A percentile compares a stretch with the other conserved stretches of the same genome.
Evolutionary conservation across 1,140 invertebrate species (phyloP).

Genomic region (Lordiphosa stackelbergi): DNA sequence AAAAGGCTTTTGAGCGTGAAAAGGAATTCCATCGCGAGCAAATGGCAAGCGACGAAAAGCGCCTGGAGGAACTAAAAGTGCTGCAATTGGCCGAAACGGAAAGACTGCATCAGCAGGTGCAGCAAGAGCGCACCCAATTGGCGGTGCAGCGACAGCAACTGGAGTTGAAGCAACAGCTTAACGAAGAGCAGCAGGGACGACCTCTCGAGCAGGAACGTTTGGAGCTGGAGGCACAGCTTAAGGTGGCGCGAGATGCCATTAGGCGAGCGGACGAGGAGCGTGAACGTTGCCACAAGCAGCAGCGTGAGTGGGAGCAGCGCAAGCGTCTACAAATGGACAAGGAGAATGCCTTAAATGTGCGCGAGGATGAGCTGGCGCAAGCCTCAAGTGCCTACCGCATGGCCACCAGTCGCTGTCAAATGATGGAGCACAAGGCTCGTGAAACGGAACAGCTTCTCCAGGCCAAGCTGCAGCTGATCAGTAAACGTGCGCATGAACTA

Average conservation of each 20-base stretch:
- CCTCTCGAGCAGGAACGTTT: conserved; percentile 68
- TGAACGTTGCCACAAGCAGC: conserved; percentile 72
- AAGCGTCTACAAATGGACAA: conserved; percentile 75
- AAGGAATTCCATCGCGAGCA: conserved; percentile 73
- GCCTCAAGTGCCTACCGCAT: conserved; percentile 49
- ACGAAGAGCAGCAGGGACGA: conserved; percentile 38
- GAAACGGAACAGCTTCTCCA: conserved; percentile 67
- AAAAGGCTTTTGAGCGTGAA: conserved; percentile 77
- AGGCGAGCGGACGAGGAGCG: conserved; percentile 77
- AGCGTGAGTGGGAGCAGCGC: conserved; percentile 76
- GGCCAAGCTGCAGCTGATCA: conserved; percentile 57
- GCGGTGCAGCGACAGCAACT: conserved; percentile 76
- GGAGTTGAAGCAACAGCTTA: conserved; percentile 76
- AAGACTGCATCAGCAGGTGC: conserved; percentile 71
- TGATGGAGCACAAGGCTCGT: conserved; percentile 68
- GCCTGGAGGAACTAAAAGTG: conserved; percentile 75
- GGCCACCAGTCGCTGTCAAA: conserved; percentile 59
- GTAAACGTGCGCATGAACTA: conserved; percentile 51
- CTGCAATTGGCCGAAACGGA: conserved; percentile 77
- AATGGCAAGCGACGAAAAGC: conserved; percentile 67
- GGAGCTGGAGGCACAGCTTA: conserved; percentile 78
- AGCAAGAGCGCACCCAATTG: conserved; percentile 77
- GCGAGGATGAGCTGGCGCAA: conserved; percentile 72
- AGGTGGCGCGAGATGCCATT: conserved; percentile 78
- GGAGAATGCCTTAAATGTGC: conserved; percentile 70